Base-by-base conservation (phyloP, 1,140 invertebrate genomes). In the Bombyx mori region DNA sequence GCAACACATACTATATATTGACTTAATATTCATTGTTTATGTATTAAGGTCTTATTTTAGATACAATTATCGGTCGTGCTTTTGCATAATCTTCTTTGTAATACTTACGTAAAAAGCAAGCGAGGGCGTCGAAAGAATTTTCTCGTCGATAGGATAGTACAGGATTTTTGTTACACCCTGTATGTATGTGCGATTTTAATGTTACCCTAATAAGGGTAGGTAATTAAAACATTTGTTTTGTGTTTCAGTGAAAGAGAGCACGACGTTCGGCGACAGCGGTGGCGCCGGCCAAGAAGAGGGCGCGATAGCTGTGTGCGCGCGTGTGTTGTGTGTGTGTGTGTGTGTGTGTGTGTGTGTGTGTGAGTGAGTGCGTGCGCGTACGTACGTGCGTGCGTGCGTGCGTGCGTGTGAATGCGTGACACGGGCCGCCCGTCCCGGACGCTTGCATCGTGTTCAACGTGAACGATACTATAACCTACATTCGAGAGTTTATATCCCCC, bases 161-260 rank as follows among this genome's bases (percentile, higher is more conserved):
- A 35, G 26, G 26, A 35, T 35, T 35, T 35, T 35, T 35, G 26
- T 35, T 35, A 35, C 26, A 35, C 26, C 12, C 12, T 18, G 12
- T 18, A 18, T 18, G 12, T 18, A 18, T 18, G 12, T 18, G 12
- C 2, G 26, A 35, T 35, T 35, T 35, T 35, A 5, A 3, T 47
- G n/a, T 47, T 2, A 10, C 6, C n/a, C 1, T 10, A 47, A 45
- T 45, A 2, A 47, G 8, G 48, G 8, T 49, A 18, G 2, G 3
- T 49, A 6, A 7, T 4, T 49, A 7, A 6, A 7, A 7, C 22
- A 0, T 55, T 26, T 12, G 9, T 54, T 44, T 54, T n/a, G n/a
- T 52, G 62, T 73, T 71, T 5, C 78, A 85, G 82, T 85, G 82
- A 85, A 82, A 85, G 76, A 81, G 77, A 80, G 71, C 74, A 66